A percentile compares a stretch with the other conserved stretches of the same genome.
phyloP scores from a whole-genome alignment of 2,888 invertebrate species.

The Entomobrya multifasciata region DNA sequence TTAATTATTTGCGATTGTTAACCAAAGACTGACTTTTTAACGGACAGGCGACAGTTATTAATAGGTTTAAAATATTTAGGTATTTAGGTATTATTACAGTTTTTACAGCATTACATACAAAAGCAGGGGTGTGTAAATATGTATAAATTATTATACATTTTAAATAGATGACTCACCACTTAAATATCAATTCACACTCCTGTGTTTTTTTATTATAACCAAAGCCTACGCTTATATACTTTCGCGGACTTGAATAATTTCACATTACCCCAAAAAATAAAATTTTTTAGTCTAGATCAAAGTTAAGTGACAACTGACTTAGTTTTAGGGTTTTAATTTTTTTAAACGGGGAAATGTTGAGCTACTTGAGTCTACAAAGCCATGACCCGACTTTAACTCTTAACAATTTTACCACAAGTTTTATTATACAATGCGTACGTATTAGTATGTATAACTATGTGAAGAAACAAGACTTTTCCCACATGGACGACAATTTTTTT shows the following conservation, averaged over 20 bases:
- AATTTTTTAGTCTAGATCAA: no score
- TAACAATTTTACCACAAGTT: conserved; percentile 67
- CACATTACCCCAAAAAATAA: no score
- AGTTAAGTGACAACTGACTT: no score
- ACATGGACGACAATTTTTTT: conserved; percentile 63
- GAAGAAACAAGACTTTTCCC: conserved; percentile 69
- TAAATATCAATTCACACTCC: conserved; percentile 74
- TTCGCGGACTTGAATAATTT: conserved; percentile 68
- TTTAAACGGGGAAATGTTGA: conserved; percentile 41
- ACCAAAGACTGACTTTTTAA: conserved; percentile 80
- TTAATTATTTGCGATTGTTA: conserved; percentile 79
- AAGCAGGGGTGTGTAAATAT: conserved; percentile 74
- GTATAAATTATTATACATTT: conserved; percentile 13
- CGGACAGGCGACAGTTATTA: conserved; percentile 77
- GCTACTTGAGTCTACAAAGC: conserved; percentile 66
- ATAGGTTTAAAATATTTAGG: conserved; percentile 65
- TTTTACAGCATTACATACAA: conserved; percentile 29
- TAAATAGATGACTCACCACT: conserved; percentile 45
- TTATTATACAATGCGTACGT: conserved; percentile 57
- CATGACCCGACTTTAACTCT: conserved; percentile 75
- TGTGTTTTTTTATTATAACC: conserved; percentile 72
- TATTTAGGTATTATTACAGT: conserved; percentile 68
- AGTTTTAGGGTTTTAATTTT: conserved; percentile 35
- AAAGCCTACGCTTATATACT: conserved; percentile 77
- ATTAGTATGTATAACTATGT: conserved; percentile 65